Percentiles rank a stretch among this genome's conserved stretches.
These are phyloP conservation scores for Ptiloglossa arizonensis DNA, from an alignment of 1,140 invertebrate species.

Conservation along the genomic window DNA sequence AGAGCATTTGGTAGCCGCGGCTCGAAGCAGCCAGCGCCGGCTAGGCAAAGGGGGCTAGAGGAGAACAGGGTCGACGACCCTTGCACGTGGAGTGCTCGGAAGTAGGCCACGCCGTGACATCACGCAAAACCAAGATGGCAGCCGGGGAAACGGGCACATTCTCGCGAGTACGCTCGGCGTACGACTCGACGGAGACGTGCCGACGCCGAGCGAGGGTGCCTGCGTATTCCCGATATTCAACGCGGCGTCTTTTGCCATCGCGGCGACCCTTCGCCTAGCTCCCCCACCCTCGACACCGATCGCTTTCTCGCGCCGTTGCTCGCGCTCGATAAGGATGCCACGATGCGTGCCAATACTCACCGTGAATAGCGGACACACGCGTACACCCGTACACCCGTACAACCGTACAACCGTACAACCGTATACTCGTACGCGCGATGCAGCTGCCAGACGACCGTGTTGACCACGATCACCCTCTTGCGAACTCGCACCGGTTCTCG, in stretches of 20 bases:
- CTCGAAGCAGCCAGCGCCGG: background rate
- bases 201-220: constrained; percentile 44
- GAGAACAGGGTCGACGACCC: constrained; percentile 73
- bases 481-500: no score
- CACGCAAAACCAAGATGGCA: constrained; percentile 74
- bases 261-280: constrained; percentile 1
- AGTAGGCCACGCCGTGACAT: constrained; percentile 78
- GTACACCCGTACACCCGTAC: background rate
- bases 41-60: constrained; percentile 66
- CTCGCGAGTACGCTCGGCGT: constrained; percentile 45
- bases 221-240: constrained; percentile 19
- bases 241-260: background rate
- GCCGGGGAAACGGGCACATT: constrained; percentile 60
- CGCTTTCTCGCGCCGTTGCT: background rate
- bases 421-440: background rate
- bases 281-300: background rate
- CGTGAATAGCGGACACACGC: constrained; percentile 28
- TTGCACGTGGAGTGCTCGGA: constrained; percentile 75
- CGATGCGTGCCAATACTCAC: constrained; percentile 33
- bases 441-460: no score
- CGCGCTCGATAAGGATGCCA: background rate
- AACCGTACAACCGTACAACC: background rate
- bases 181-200: constrained; percentile 29
- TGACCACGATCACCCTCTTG: no score
- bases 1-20: constrained; percentile 39